Evolutionary conservation across 1,140 invertebrate genomes (phyloP).

Genomic region (Zaprionus lachaisei): DNA sequence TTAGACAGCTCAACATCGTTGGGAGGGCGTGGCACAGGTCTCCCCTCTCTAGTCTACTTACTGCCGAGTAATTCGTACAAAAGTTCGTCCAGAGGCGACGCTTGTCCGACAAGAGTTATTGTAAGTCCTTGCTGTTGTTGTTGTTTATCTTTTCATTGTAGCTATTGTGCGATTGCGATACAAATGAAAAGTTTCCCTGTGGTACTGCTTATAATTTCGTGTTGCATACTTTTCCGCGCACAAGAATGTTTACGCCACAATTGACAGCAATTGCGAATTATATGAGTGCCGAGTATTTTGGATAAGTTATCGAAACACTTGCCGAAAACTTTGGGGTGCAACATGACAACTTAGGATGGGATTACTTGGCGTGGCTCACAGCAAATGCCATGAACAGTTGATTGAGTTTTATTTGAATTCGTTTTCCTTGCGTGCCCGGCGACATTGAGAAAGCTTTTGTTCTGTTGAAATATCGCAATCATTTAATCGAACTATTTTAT

Average conservation of each 20-base stretch:
- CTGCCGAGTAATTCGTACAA: conserved; percentile 14
- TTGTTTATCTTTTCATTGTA: neutral
- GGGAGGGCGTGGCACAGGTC: conserved; percentile 8
- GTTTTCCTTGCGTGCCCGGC: conserved; percentile 22
- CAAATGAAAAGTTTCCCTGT: conserved; percentile 41
- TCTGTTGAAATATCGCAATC: conserved; percentile 23
- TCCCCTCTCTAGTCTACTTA: neutral
- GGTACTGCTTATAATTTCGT: conserved; percentile 62
- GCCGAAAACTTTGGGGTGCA: conserved; percentile 58
- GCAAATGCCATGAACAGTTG: conserved; percentile 30
- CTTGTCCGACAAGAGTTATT: conserved; percentile 34
- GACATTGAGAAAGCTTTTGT: conserved; percentile 8
- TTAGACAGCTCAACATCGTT: conserved; percentile 67
- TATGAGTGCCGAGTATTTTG: conserved; percentile 39
- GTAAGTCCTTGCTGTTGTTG: neutral
- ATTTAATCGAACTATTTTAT: conserved; percentile 22
- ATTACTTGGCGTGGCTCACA: conserved; percentile 17
- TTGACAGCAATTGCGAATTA: conserved; percentile 71
- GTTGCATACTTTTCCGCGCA: conserved; percentile 57
- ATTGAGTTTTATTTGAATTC: conserved; percentile 48
- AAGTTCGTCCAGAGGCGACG: conserved; percentile 37
- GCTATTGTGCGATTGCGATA: conserved; percentile 17
- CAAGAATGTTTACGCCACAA: conserved; percentile 59
- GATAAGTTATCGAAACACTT: conserved; percentile 58
- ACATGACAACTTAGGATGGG: conserved; percentile 51